A percentile compares a stretch with the other conserved stretches of the same genome.
Conservation (phyloP, 23 tunicate species). For the Phallusia fumigata region DNA sequence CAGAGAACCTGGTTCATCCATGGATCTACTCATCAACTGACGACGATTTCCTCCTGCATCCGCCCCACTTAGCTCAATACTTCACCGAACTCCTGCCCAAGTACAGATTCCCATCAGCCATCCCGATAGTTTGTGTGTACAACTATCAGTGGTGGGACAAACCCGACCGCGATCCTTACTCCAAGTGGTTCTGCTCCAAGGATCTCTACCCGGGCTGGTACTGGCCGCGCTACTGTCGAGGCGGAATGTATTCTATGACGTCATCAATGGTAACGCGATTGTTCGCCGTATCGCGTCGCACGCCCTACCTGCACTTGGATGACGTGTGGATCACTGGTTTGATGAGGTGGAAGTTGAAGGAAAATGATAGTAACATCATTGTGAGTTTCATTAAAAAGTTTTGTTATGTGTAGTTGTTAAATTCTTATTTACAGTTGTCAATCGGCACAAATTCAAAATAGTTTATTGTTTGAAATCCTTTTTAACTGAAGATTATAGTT, state of each 20-base stretch:
- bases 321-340: slow-evolving; percentile 67
- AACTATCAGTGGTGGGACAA: slow-evolving; percentile 17
- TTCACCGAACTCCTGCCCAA: not conserved
- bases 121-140: slow-evolving; percentile 6
- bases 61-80: not conserved
- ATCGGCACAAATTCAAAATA: no score
- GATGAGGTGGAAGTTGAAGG: slow-evolving; percentile 33
- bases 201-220: slow-evolving; percentile 19
- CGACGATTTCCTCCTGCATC: slow-evolving; percentile 34
- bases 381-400: no score
- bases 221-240: slow-evolving; percentile 58
- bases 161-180: not conserved
- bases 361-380: slow-evolving; percentile 4
- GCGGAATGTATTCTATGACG: slow-evolving; percentile 48
- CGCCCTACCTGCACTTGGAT: slow-evolving; percentile 32
- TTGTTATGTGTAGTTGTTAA: no score
- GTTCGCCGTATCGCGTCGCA: slow-evolving; percentile 29
- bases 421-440: no score
- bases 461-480: no score
- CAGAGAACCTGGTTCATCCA: slow-evolving; percentile 14
- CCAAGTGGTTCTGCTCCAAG: slow-evolving; percentile 12
- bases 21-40: slow-evolving; percentile 50
- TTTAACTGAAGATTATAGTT: no score
- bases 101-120: not conserved
- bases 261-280: slow-evolving; percentile 22